Base-by-base conservation (phyloP, 2,888 invertebrate genomes). In the Gymnosoma rotundatum region DNA sequence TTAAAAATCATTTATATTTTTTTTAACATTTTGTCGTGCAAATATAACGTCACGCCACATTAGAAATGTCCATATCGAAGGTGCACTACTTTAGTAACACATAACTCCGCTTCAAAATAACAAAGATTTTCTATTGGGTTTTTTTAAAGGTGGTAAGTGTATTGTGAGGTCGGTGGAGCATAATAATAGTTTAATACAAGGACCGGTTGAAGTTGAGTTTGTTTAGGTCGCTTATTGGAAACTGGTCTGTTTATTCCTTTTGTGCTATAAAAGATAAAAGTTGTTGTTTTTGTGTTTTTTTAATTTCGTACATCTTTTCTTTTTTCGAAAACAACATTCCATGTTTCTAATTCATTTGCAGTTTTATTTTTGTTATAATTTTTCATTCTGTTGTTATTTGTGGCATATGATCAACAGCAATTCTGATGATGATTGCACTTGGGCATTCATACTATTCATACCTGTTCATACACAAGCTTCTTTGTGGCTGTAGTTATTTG, bases 351-450 rank as follows among this genome's bases (percentile, higher is more conserved):
- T 74, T 73, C 67, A 72, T 83, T 81, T 66, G 64, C 48, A 78
- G 36, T 73, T 67, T 52, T 72, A 16, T 64, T 66, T 76, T 67
- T 67, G 48, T 75, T 74, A 56, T 74, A 56, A 74, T 64, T 60
- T 54, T 38, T 72, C n/a, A n/a, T 52, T 50, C 50, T 42, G 42
- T 56, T 56, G 18, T 61, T 58, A 64, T 74, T 78, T 69, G 88
- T 89, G 88, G 89, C 89, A 89, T 90, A 89, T 90, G 89, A 91
- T 90, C 91, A 89, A 88, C 89, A 56, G 54, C 67, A 79, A 60
- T 70, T 89, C 90, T 88, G 88, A 89, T 89, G 89, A 90, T 90
- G 90, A 90, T 89, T 90, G 89, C 89, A 89, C 88, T 88, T 52
- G 88, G n/a, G 58, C 88, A 90, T 88, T 88, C 88, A 89, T n/a